Conservation (phyloP, 2,113 vertebrate genomes). For the Colius striatus region DNA sequence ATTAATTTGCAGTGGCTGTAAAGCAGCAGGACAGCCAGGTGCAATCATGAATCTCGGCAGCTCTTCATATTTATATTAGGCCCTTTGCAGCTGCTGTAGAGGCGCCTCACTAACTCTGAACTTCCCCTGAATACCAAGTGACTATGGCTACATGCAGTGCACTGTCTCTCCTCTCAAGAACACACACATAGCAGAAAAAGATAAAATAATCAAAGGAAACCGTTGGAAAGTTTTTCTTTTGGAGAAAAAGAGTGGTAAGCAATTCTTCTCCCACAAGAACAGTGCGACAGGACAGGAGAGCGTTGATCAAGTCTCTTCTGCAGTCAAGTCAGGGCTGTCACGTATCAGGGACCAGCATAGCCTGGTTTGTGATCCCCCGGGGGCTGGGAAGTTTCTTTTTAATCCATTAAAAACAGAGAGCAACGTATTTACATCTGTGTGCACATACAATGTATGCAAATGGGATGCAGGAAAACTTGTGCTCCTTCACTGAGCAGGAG, state of each 20-base stretch:
- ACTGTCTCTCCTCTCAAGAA: constrained; percentile 4
- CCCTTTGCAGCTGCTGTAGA: constrained; percentile 66
- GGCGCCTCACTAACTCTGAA: constrained; percentile 63
- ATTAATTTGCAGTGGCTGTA: constrained; percentile 66
- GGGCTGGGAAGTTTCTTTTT: not conserved
- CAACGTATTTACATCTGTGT: not conserved
- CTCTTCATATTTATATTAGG: constrained; percentile 60
- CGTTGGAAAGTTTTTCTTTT: not conserved
- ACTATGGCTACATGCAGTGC: not conserved
- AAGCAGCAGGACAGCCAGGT: constrained; percentile 68
- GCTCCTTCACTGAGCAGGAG: accelerated
- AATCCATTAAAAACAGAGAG: not conserved
- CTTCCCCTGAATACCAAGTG: constrained; percentile 61
- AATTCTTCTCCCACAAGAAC: not conserved
- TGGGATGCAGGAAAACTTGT: not conserved
- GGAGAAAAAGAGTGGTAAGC: not conserved
- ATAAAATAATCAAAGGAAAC: not conserved
- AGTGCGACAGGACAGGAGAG: not conserved
- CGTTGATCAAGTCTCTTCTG: not conserved
- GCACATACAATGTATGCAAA: not conserved
- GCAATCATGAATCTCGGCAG: constrained; percentile 61
- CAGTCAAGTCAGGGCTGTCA: not conserved
- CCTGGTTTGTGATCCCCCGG: accelerated
- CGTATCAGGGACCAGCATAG: not conserved
- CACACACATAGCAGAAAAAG: not conserved